Percentiles rank a stretch among this genome's conserved stretches.
phyloP scores from a whole-genome alignment of 2,888 invertebrate genomes.

The Meiosimyza decipiens region DNA sequence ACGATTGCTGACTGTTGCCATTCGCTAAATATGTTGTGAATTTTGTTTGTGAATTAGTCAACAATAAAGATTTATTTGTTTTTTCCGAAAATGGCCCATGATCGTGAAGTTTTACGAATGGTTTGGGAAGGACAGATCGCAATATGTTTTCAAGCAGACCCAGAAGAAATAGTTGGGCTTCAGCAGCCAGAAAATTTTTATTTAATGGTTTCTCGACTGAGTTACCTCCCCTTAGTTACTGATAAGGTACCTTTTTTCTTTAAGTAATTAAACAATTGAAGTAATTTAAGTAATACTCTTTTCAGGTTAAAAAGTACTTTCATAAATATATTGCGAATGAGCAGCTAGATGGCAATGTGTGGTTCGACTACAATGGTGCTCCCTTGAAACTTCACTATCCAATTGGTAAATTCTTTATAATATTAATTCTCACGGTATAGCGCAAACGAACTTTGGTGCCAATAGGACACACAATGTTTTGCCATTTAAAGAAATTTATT shows the following conservation, averaged over 20 bases:
- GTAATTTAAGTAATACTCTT: conserved; percentile 37
- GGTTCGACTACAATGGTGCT: conserved; percentile 92
- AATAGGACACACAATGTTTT: too few relatives aligned
- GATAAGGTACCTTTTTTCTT: conserved; percentile 79
- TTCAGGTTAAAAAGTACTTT: conserved; percentile 89
- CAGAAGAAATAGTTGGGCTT: conserved; percentile 88
- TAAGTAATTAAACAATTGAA: neutral
- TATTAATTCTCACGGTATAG: too few relatives aligned
- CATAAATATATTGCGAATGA: conserved; percentile 82
- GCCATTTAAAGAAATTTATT: too few relatives aligned
- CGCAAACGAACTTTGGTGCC: too few relatives aligned
- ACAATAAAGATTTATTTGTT: neutral
- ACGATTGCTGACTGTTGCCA: too few relatives aligned
- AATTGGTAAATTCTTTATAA: conserved; percentile 66
- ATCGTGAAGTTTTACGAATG: conserved; percentile 92
- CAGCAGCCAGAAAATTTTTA: conserved; percentile 94
- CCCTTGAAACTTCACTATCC: conserved; percentile 92
- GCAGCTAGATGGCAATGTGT: conserved; percentile 88
- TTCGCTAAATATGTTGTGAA: too few relatives aligned
- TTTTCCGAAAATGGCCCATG: conserved; percentile 81
- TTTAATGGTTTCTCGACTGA: conserved; percentile 91
- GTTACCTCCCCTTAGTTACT: conserved; percentile 93
- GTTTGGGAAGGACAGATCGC: conserved; percentile 97
- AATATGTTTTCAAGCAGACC: conserved; percentile 88
- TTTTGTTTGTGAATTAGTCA: neutral